A percentile compares a stretch with the other conserved stretches of the same genome.
phyloP scores from a whole-genome alignment of 2,797 vertebrate genomes.

The Smutsia gigantea region DNA sequence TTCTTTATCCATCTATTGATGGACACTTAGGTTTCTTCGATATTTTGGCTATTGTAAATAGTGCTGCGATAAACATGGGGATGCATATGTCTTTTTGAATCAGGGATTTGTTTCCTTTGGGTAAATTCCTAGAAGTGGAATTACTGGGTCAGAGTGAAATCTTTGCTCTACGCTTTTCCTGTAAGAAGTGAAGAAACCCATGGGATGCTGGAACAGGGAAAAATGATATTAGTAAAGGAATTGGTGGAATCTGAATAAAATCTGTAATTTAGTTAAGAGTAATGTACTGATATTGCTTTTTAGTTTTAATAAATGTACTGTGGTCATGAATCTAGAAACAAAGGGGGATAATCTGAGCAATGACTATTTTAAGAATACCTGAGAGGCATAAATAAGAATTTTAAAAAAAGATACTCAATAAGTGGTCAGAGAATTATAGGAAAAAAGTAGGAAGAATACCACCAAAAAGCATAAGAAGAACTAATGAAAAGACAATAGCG shows the following conservation, averaged over 20 bases:
- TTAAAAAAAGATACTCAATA: neutral
- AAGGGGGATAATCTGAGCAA: neutral
- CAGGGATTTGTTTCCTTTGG: too few species aligned
- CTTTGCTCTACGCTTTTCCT: neutral
- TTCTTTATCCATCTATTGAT: too few species aligned
- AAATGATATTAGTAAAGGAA: neutral
- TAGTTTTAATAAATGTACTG: neutral
- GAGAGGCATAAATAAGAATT: neutral
- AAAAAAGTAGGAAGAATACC: neutral
- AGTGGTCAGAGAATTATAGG: neutral
- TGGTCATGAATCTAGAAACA: neutral
- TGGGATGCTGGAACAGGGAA: neutral
- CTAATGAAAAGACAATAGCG: neutral
- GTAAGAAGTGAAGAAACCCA: neutral
- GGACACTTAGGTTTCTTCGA: too few species aligned
- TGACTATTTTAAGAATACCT: neutral
- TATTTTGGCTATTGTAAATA: too few species aligned
- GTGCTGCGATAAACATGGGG: too few species aligned
- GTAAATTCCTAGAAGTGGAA: too few species aligned
- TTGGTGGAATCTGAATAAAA: neutral
- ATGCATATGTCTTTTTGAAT: too few species aligned
- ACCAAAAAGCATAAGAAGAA: neutral
- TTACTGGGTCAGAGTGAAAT: neutral
- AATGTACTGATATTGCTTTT: neutral
- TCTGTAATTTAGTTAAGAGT: neutral